phyloP scores from a whole-genome alignment of 2,797 vertebrate genomes.

The Petrocephalus sullivani region DNA sequence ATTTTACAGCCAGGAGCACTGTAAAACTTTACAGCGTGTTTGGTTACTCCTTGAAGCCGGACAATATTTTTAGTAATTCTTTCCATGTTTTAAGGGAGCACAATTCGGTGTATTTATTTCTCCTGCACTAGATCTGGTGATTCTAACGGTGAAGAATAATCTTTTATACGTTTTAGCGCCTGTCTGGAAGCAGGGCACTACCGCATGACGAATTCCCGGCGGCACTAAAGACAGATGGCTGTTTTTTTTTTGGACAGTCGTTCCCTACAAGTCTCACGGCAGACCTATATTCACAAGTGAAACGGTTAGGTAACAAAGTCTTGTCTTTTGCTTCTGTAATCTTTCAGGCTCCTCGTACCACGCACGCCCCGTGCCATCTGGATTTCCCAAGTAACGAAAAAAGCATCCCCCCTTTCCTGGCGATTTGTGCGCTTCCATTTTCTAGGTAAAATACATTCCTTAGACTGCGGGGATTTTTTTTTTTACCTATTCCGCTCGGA shows the following conservation, averaged over 20 bases:
- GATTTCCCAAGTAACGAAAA: slow-evolving; percentile 5
- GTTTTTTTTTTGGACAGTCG: not conserved
- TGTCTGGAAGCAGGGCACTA: not conserved
- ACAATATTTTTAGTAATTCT: not conserved
- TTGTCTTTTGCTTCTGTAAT: not conserved
- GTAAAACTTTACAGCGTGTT: slow-evolving; percentile 38
- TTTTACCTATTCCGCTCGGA: not conserved
- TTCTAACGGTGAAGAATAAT: not conserved
- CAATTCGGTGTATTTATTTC: not conserved
- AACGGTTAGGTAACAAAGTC: not conserved
- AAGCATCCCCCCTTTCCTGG: slow-evolving; percentile 10
- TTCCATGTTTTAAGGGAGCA: not conserved
- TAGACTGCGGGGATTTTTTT: not conserved
- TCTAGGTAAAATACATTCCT: slow-evolving; percentile 7
- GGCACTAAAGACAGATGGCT: not conserved
- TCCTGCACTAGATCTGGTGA: not conserved
- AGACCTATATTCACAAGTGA: not conserved
- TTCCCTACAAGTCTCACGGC: not conserved
- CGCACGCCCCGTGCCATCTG: slow-evolving; percentile 19
- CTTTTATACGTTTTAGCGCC: not conserved
- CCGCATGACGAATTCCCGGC: not conserved
- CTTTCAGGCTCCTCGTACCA: not conserved
- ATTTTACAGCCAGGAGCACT: slow-evolving; percentile 30
- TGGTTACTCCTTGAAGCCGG: slow-evolving; percentile 29
- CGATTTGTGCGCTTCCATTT: not conserved